These are phyloP conservation scores for Diarsia rubi DNA, from an alignment of 2,888 invertebrate species.

Conservation along the genomic window DNA sequence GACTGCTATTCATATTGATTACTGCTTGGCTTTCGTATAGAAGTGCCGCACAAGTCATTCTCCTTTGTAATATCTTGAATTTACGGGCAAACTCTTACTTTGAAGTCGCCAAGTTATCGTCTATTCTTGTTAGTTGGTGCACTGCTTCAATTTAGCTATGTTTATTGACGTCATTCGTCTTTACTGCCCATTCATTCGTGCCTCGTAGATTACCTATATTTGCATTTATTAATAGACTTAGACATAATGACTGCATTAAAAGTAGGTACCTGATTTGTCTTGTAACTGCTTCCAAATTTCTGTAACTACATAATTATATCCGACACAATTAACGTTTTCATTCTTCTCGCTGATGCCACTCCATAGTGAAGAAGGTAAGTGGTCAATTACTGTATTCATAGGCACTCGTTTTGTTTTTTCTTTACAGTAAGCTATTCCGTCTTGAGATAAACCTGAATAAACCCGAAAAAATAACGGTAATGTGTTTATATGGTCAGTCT, in stretches of 20 bases:
- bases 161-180: slow-evolving; percentile 61
- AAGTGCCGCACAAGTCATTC: slow-evolving; percentile 25
- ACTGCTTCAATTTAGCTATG: slow-evolving; percentile 26
- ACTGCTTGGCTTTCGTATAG: slow-evolving; percentile 28
- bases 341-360: not conserved
- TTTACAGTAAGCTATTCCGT: not conserved
- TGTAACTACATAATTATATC: not conserved
- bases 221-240: slow-evolving; percentile 36
- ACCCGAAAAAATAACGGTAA: not conserved
- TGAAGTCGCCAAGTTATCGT: slow-evolving; percentile 30
- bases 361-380: not conserved
- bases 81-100: slow-evolving; percentile 35
- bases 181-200: slow-evolving; percentile 53
- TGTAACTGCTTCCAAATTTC: slow-evolving; percentile 1
- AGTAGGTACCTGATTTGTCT: slow-evolving; percentile 7
- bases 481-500: not conserved
- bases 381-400: no score
- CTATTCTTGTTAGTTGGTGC: slow-evolving; percentile 6
- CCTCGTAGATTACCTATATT: slow-evolving; percentile 47
- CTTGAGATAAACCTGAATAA: not conserved
- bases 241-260: slow-evolving; percentile 38
- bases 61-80: slow-evolving; percentile 31
- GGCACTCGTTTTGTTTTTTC: not conserved
- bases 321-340: not conserved
- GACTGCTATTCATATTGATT: slow-evolving; percentile 40